phyloP scores from a whole-genome alignment of 2,797 vertebrate species.

The Lithobates pipiens region DNA sequence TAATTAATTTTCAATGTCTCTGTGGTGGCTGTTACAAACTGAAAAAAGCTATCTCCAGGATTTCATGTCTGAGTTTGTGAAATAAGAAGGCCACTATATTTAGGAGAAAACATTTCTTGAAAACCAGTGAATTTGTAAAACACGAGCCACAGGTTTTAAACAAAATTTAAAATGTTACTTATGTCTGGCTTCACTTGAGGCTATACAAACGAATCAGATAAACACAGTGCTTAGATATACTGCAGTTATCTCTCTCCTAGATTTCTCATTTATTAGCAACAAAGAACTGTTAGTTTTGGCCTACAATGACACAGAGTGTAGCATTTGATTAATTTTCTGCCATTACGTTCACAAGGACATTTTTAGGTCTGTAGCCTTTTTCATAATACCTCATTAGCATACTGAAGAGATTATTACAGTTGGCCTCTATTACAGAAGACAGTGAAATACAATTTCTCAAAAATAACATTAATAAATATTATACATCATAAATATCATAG shows the following conservation, averaged over 20 bases:
- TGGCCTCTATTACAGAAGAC: not conserved
- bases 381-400: conserved; percentile 41
- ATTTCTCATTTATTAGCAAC: conserved; percentile 49
- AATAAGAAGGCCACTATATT: conserved; percentile 14
- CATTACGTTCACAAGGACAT: conserved; percentile 50
- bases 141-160: conserved; percentile 21
- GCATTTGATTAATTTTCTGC: conserved; percentile 34
- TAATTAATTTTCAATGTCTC: not conserved
- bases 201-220: not conserved
- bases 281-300: conserved; percentile 49
- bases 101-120: conserved; percentile 22
- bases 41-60: conserved; percentile 27
- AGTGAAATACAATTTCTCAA: not conserved
- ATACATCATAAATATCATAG: no score
- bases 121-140: conserved; percentile 16
- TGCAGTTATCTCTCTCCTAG: conserved; percentile 7
- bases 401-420: conserved; percentile 27
- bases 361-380: conserved; percentile 48
- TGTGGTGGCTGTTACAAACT: not conserved
- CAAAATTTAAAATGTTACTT: conserved; percentile 31
- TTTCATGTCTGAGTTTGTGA: conserved; percentile 3
- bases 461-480: not conserved
- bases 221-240: conserved; percentile 14
- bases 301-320: conserved; percentile 35
- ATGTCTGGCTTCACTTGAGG: conserved; percentile 14